Percentiles rank a stretch among this genome's conserved stretches.
Conservation (phyloP, 92 coral and sea anemone species). For the Actinernus sp. region DNA sequence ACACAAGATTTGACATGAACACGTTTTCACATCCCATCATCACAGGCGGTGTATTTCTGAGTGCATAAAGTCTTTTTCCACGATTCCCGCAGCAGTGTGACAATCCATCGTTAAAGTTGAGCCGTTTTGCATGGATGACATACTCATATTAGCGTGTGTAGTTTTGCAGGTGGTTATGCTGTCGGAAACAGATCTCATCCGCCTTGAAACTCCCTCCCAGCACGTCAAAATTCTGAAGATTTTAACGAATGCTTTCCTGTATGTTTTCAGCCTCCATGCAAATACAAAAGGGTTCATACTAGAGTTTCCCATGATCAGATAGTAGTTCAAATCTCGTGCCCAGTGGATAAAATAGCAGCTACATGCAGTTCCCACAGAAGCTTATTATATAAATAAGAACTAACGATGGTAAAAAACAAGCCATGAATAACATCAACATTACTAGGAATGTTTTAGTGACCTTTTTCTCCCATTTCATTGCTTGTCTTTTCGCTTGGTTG, state of each 20-base stretch:
- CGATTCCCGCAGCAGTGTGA: no score
- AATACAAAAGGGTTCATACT: slow-evolving; percentile 66
- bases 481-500: slow-evolving; percentile 40
- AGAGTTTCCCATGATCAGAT: slow-evolving; percentile 57
- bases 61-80: no score
- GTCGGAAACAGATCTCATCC: no score
- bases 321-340: slow-evolving; percentile 59
- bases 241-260: slow-evolving; percentile 47
- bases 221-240: neutral
- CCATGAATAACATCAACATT: slow-evolving; percentile 55
- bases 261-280: slow-evolving; percentile 64
- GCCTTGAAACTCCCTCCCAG: no score
- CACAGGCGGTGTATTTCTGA: no score
- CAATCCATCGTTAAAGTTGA: no score
- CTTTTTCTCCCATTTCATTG: slow-evolving; percentile 30
- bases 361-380: slow-evolving; percentile 65
- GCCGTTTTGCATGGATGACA: no score
- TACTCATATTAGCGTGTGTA: no score
- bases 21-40: no score
- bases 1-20: no score
- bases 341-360: slow-evolving; percentile 63
- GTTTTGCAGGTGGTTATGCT: no score
- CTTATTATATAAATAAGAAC: slow-evolving; percentile 47
- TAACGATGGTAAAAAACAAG: slow-evolving; percentile 58
- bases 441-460: slow-evolving; percentile 65